phyloP scores from a whole-genome alignment of 1,140 invertebrate genomes.

The Ips typographus region DNA sequence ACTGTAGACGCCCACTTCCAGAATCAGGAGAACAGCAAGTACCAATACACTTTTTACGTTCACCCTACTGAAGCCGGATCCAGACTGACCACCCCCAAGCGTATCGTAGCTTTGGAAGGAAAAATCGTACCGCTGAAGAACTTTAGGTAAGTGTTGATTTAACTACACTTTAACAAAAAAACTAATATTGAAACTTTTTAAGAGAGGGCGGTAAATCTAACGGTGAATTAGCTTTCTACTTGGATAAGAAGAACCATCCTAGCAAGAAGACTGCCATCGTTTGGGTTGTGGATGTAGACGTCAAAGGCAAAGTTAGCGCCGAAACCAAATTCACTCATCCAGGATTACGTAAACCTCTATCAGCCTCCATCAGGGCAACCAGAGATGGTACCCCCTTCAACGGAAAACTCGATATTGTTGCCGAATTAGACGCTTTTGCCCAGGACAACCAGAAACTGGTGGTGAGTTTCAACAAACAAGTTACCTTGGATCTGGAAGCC shows the following conservation, averaged over 20 bases:
- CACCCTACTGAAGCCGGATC: conserved; percentile 61
- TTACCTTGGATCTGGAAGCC: neutral
- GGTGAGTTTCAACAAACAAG: conserved; percentile 45
- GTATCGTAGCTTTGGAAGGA: conserved; percentile 62
- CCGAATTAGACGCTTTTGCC: conserved; percentile 61
- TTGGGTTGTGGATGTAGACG: conserved; percentile 54
- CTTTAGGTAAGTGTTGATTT: neutral
- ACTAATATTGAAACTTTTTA: too few species aligned
- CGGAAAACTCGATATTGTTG: conserved; percentile 54
- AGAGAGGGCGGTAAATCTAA: conserved; percentile 51
- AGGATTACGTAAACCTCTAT: conserved; percentile 61
- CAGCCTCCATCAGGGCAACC: conserved; percentile 20
- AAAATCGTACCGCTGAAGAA: conserved; percentile 25
- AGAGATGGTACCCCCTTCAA: conserved; percentile 39
- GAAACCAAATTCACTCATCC: conserved; percentile 67
- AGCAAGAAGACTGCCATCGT: conserved; percentile 61
- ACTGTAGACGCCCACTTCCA: conserved; percentile 69
- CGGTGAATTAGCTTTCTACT: conserved; percentile 59
- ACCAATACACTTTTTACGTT: conserved; percentile 65
- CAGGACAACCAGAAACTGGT: conserved; percentile 64
- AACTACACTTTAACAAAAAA: too few species aligned
- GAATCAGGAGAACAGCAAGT: conserved; percentile 66
- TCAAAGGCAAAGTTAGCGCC: conserved; percentile 55
- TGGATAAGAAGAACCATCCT: conserved; percentile 70
- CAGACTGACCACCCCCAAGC: conserved; percentile 63